Conservation (phyloP, 2,797 vertebrate species). For the Myoxocephalus aenaeus region DNA sequence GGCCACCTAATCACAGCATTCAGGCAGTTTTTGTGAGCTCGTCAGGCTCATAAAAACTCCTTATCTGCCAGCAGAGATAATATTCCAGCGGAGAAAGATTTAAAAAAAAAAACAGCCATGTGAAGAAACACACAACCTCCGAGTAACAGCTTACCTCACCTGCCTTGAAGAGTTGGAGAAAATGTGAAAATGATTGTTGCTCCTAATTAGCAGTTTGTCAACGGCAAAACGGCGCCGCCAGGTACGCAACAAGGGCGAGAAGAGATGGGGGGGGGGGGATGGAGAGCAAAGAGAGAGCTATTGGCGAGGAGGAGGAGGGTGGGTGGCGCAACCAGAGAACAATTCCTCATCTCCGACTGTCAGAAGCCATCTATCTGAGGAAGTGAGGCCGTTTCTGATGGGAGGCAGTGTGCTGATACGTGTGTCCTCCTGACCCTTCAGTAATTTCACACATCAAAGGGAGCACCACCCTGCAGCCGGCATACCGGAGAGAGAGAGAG, state of each 20-base stretch:
- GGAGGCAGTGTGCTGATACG: constrained; percentile 69
- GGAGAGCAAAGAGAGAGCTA: constrained; percentile 33
- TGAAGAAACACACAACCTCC: constrained; percentile 11
- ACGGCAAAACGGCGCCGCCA: constrained; percentile 58
- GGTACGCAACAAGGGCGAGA: constrained; percentile 54
- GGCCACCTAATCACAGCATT: constrained; percentile 62
- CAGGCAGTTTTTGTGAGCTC: constrained; percentile 45
- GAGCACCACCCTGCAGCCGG: constrained; percentile 69
- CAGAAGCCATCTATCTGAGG: constrained; percentile 74
- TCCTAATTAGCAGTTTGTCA: constrained; percentile 71
- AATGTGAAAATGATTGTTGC: constrained; percentile 59
- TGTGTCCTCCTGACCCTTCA: constrained; percentile 72
- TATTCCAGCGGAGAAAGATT: constrained; percentile 45
- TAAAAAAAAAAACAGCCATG: not conserved
- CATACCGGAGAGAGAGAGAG: constrained; percentile 54
- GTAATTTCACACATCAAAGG: constrained; percentile 83
- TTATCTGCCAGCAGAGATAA: constrained; percentile 59
- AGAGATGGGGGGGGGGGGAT: constrained; percentile 30
- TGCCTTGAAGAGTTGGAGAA: constrained; percentile 39
- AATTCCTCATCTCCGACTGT: constrained; percentile 77
- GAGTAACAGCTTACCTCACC: constrained; percentile 47
- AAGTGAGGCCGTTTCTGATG: constrained; percentile 71
- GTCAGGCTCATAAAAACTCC: constrained; percentile 17
- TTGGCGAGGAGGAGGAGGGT: constrained; percentile 36
- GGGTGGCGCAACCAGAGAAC: constrained; percentile 54